Conservation (phyloP, 2,797 vertebrate species). For the Serranus cabrilla region DNA sequence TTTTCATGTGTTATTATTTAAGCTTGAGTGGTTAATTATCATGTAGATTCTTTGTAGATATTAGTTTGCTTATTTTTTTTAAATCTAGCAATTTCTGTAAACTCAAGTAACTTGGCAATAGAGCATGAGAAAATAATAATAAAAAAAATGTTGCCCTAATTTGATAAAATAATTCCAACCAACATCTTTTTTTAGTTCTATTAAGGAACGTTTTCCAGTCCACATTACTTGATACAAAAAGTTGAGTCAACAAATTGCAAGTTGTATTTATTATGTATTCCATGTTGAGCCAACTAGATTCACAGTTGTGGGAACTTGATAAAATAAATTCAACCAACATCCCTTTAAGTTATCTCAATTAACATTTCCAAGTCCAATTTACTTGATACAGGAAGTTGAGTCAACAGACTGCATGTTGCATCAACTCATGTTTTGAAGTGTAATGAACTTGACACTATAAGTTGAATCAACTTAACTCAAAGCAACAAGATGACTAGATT, state of each 20-base stretch:
- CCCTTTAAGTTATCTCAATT: neutral
- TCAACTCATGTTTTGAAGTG: neutral
- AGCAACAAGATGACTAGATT: no score
- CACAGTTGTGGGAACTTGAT: neutral
- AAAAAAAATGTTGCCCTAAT: neutral
- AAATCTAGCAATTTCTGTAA: neutral
- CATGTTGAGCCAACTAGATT: neutral
- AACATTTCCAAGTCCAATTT: neutral
- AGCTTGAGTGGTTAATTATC: neutral
- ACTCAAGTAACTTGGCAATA: neutral
- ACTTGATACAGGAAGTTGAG: neutral
- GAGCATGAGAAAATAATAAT: neutral
- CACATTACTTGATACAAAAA: no score
- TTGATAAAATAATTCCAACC: neutral
- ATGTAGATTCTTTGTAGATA: neutral
- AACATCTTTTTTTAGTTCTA: no score
- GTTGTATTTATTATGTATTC: no score
- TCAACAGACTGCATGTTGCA: neutral
- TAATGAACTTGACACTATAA: neutral
- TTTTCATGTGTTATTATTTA: neutral
- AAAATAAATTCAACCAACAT: constrained; percentile 7
- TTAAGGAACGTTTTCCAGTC: no score
- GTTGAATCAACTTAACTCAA: no score
- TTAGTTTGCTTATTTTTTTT: neutral
- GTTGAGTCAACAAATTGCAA: no score